Percentiles rank a stretch among this genome's conserved stretches.
Conservation (phyloP, 2,888 invertebrate genomes). For the Zonitis immaculata region DNA sequence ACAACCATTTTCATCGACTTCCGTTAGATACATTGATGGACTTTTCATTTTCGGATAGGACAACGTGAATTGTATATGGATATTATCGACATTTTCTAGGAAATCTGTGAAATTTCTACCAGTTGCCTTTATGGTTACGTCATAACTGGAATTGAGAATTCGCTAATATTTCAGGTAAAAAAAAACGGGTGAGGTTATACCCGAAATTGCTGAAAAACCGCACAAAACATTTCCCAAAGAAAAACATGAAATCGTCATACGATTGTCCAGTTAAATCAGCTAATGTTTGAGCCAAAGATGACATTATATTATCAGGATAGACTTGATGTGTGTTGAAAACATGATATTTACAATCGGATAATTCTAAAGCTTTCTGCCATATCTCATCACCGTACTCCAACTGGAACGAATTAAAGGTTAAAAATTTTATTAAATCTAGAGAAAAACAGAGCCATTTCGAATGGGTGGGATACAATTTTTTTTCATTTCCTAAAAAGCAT, state of each 20-base stretch:
- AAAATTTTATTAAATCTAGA: too few species aligned
- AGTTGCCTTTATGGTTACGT: conserved; percentile 79
- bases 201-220: conserved; percentile 85
- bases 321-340: conserved; percentile 81
- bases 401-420: conserved; percentile 47
- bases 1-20: conserved; percentile 78
- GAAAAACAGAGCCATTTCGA: too few species aligned
- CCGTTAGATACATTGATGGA: conserved; percentile 87
- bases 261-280: conserved; percentile 59
- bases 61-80: conserved; percentile 87
- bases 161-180: too few species aligned
- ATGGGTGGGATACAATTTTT: too few species aligned
- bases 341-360: conserved; percentile 66
- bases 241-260: conserved; percentile 75
- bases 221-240: conserved; percentile 87
- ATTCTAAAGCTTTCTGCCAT: conserved; percentile 68
- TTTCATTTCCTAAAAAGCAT: too few species aligned
- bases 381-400: conserved; percentile 75
- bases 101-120: conserved; percentile 89
- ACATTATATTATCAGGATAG: conserved; percentile 78
- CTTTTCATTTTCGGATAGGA: conserved; percentile 92
- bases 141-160: conserved; percentile 60
- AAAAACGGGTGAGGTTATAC: too few species aligned
- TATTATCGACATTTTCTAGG: conserved; percentile 85
- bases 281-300: conserved; percentile 71